These are phyloP conservation scores for Empidonax traillii DNA, from an alignment of 2,113 vertebrate species.

Conservation along the genomic window DNA sequence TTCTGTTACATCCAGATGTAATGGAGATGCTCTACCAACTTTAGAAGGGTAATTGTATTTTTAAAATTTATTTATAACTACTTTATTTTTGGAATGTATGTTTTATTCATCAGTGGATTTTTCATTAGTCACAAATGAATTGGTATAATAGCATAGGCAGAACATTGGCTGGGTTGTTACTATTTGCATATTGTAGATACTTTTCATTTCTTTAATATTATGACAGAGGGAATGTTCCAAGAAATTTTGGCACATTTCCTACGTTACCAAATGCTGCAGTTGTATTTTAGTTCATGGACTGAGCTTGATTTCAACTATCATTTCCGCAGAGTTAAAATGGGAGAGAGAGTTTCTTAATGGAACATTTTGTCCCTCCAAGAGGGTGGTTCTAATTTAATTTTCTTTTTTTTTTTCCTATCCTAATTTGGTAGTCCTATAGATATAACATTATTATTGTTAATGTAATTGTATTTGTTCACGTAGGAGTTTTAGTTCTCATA, in stretches of 20 bases:
- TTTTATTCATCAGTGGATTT: slow-evolving; percentile 48
- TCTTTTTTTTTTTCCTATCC: not conserved
- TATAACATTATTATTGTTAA: not conserved
- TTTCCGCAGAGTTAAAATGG: not conserved
- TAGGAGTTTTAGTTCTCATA: not conserved
- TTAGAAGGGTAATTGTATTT: slow-evolving; percentile 11
- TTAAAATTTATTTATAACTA: slow-evolving; percentile 6
- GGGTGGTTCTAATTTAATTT: not conserved
- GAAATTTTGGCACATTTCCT: slow-evolving; percentile 29
- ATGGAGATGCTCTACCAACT: not conserved
- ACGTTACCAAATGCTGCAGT: slow-evolving; percentile 17
- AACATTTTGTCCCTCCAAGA: not conserved
- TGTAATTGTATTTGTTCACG: not conserved
- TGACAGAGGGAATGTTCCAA: slow-evolving; percentile 20
- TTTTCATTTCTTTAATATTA: slow-evolving; percentile 46
- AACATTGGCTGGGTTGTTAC: not conserved
- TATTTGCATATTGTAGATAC: slow-evolving; percentile 31
- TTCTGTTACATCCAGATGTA: not conserved
- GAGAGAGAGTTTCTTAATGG: not conserved
- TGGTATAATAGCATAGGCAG: slow-evolving; percentile 38
- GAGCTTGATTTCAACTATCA: slow-evolving; percentile 11
- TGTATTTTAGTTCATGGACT: slow-evolving; percentile 33
- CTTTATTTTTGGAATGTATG: slow-evolving; percentile 26
- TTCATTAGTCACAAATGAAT: slow-evolving; percentile 54
- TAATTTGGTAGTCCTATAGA: not conserved